A percentile compares a stretch with the other conserved stretches of the same genome.
Conservation (phyloP, 2,888 invertebrate genomes). For the Serrognathus titanus region DNA sequence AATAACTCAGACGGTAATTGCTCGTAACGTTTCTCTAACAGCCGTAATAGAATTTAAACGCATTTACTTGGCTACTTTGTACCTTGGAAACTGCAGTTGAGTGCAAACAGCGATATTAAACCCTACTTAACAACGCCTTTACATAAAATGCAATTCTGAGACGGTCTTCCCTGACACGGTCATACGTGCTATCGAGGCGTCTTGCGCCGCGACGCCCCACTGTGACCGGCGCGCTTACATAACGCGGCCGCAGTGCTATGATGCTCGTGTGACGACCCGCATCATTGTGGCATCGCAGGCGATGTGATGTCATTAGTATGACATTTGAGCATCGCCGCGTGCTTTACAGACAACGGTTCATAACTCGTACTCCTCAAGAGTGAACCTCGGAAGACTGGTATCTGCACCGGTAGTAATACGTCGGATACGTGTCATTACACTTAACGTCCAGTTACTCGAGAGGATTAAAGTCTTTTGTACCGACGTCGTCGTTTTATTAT, state of each 20-base stretch:
- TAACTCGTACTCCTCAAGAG: not conserved
- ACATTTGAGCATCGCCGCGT: constrained; percentile 9
- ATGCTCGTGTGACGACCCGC: constrained; percentile 22
- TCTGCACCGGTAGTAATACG: not conserved
- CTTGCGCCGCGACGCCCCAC: constrained; percentile 32
- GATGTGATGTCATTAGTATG: constrained; percentile 3
- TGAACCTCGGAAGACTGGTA: not conserved
- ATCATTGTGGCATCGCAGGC: constrained; percentile 7
- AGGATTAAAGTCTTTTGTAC: not conserved
- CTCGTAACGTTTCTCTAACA: no score
- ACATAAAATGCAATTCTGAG: no score
- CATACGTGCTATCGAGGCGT: constrained; percentile 18
- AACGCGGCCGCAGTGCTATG: constrained; percentile 34
- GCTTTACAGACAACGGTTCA: not conserved
- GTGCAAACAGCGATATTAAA: no score
- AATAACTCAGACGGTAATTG: no score
- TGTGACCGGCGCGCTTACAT: constrained; percentile 29
- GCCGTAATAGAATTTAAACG: no score
- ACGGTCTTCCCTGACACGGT: not conserved
- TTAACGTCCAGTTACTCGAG: not conserved
- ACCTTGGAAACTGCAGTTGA: no score
- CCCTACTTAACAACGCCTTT: no score
- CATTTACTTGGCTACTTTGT: no score
- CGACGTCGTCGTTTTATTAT: not conserved
- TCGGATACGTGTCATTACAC: not conserved